Evolutionary conservation across 2,888 invertebrate genomes (phyloP).

Genomic region (Branchellion lobata): DNA sequence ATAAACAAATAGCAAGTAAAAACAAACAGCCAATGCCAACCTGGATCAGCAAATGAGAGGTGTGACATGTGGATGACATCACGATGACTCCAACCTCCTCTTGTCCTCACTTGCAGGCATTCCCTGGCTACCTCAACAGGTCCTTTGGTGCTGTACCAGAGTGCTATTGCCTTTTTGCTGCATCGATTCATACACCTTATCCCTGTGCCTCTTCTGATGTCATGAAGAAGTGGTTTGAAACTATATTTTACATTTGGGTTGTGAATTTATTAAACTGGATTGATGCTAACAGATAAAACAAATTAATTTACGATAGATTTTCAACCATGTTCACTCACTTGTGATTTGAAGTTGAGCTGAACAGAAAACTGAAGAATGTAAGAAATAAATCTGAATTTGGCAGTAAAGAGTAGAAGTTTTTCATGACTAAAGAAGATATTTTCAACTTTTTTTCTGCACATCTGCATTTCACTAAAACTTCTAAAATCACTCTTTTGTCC

Average conservation of each 20-base stretch:
- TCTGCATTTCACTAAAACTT: background rate
- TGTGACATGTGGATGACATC: background rate
- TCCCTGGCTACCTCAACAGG: background rate
- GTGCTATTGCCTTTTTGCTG: background rate
- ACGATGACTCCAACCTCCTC: background rate
- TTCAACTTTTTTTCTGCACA: conserved; percentile 3
- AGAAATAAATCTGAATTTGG: background rate
- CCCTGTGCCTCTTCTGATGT: background rate
- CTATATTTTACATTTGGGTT: no score
- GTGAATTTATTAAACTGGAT: no score
- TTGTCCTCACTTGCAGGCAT: background rate
- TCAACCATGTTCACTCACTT: no score
- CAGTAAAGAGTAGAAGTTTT: background rate
- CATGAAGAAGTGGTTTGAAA: no score
- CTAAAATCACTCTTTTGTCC: background rate
- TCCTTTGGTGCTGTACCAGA: background rate
- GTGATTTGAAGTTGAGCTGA: background rate
- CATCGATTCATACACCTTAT: background rate
- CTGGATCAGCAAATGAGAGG: background rate
- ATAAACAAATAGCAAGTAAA: no score
- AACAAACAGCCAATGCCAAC: no score
- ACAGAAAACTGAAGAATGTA: background rate
- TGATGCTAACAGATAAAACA: no score
- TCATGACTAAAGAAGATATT: background rate
- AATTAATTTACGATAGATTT: no score